Percentiles rank a stretch among this genome's conserved stretches.
These are phyloP conservation scores for Spizella passerina DNA, from an alignment of 2,797 vertebrate species.

Conservation along the genomic window DNA sequence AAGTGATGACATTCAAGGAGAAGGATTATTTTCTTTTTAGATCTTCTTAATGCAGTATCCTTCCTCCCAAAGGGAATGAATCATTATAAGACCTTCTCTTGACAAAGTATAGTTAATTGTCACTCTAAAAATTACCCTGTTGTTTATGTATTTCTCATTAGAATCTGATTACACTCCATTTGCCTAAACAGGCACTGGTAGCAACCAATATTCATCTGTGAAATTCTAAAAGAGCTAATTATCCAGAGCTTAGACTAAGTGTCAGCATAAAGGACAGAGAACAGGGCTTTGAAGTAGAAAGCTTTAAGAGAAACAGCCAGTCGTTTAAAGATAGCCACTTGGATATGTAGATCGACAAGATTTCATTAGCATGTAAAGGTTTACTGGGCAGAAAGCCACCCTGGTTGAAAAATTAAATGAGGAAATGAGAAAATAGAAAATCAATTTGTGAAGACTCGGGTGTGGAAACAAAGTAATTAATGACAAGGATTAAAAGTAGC, in stretches of 20 bases:
- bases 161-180: slow-evolving; percentile 45
- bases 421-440: background rate
- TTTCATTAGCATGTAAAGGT: slow-evolving; percentile 18
- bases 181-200: slow-evolving; percentile 14
- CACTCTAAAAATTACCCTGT: slow-evolving; percentile 31
- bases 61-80: background rate
- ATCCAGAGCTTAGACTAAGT: slow-evolving; percentile 45
- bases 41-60: background rate
- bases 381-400: background rate
- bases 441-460: background rate
- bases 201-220: background rate
- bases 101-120: slow-evolving; percentile 51
- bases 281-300: background rate
- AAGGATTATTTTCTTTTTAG: background rate
- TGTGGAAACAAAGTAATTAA: slow-evolving; percentile 16
- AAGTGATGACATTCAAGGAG: background rate
- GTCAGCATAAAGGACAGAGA: slow-evolving; percentile 20
- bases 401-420: background rate
- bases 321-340: background rate
- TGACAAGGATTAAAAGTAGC: background rate
- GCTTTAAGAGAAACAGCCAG: background rate
- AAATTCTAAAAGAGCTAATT: slow-evolving; percentile 33
- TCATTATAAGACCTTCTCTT: slow-evolving; percentile 33
- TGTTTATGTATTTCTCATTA: slow-evolving; percentile 65
- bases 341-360: background rate